Conservation (phyloP, 2,888 invertebrate genomes). For the Rhorus exstirpatorius region DNA sequence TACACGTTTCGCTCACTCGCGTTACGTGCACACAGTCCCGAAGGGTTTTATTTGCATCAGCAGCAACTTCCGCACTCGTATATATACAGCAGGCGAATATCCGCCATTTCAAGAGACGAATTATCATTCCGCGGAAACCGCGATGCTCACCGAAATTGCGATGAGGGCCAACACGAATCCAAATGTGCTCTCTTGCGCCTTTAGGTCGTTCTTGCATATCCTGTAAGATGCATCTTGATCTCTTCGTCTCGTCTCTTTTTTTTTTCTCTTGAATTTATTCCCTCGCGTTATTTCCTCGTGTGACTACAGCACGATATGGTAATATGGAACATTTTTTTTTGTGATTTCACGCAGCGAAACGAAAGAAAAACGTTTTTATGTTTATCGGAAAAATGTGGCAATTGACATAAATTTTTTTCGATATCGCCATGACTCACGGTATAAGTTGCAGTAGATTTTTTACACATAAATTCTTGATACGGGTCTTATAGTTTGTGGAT, state of each 20-base stretch:
- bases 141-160: conserved; percentile 45
- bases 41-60: conserved; percentile 52
- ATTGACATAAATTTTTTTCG: neutral
- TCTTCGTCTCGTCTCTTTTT: neutral
- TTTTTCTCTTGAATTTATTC: neutral
- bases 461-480: neutral
- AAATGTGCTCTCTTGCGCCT: conserved; percentile 58
- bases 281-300: too few relatives aligned
- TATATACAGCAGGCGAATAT: conserved; percentile 32
- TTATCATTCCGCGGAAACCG: conserved; percentile 57
- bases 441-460: too few relatives aligned
- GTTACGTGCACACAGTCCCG: conserved; percentile 34
- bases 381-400: too few relatives aligned
- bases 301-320: too few relatives aligned
- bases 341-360: too few relatives aligned
- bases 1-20: conserved; percentile 54
- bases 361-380: too few relatives aligned
- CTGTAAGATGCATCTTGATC: neutral
- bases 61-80: conserved; percentile 32
- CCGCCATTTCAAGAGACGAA: conserved; percentile 41
- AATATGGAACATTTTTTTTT: too few relatives aligned
- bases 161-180: conserved; percentile 44
- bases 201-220: conserved; percentile 3
- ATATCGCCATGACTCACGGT: neutral
- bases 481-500: too few relatives aligned